Conservation (phyloP, 2,797 vertebrate genomes). For the Perodicticus potto region DNA sequence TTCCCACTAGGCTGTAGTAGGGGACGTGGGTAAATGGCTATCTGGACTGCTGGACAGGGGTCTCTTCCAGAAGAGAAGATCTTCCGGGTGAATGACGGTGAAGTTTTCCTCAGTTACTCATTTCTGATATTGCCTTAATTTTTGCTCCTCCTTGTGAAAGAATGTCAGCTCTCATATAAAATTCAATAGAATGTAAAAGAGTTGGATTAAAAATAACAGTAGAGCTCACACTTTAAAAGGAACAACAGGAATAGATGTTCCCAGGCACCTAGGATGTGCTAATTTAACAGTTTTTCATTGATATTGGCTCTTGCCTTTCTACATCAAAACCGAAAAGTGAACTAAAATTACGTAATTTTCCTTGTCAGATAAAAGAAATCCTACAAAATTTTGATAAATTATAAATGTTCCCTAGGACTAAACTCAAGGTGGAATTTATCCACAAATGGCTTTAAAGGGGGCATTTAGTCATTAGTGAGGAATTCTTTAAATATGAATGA, state of each 20-base stretch:
- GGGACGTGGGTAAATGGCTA: neutral
- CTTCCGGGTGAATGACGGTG: neutral
- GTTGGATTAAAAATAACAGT: conserved; percentile 76
- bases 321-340: conserved; percentile 53
- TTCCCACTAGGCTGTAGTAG: neutral
- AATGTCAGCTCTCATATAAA: conserved; percentile 55
- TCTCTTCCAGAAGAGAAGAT: neutral
- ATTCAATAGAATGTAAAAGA: conserved; percentile 60
- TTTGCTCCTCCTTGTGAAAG: conserved; percentile 38
- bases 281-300: conserved; percentile 80
- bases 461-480: neutral
- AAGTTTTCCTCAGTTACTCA: neutral
- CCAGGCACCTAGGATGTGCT: conserved; percentile 71
- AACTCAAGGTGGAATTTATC: conserved; percentile 49
- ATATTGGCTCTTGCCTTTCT: conserved; percentile 73
- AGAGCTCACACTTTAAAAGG: conserved; percentile 69
- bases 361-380: conserved; percentile 64
- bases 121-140: neutral
- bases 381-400: conserved; percentile 60
- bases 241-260: conserved; percentile 79
- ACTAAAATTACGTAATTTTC: conserved; percentile 75
- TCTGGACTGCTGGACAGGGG: neutral
- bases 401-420: conserved; percentile 36
- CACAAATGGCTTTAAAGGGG: neutral
- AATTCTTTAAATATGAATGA: conserved; percentile 6